Conservation (phyloP, 2,113 vertebrate species). For the Pavo muticus region DNA sequence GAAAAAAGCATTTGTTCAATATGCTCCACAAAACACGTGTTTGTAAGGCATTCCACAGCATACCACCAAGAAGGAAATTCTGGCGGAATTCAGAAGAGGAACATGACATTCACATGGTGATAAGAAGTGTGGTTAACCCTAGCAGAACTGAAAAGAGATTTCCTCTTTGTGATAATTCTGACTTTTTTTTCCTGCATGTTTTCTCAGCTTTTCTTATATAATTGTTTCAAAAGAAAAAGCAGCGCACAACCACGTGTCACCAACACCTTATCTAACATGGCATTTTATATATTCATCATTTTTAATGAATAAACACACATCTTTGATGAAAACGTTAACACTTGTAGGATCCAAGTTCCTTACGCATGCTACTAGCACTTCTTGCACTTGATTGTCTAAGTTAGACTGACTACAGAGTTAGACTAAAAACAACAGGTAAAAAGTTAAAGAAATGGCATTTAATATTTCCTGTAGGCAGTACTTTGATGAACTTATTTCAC, state of each 20-base stretch:
- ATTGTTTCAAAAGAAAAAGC: neutral
- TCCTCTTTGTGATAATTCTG: neutral
- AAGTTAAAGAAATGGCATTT: neutral
- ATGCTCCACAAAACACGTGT: neutral
- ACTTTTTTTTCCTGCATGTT: neutral
- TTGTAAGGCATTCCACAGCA: neutral
- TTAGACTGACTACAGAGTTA: neutral
- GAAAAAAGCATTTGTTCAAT: neutral
- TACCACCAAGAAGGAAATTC: neutral
- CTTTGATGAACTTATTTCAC: neutral
- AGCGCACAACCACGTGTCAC: neutral
- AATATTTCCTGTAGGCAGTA: neutral
- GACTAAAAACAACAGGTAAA: neutral
- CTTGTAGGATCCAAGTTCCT: neutral
- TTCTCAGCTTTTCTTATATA: neutral
- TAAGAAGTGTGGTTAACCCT: neutral
- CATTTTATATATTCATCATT: neutral
- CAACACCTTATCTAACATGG: fast-evolving
- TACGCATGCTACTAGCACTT: neutral
- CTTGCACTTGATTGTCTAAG: neutral
- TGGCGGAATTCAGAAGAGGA: neutral
- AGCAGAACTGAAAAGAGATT: neutral
- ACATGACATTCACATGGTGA: neutral
- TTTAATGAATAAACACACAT: neutral
- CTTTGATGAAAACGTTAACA: neutral